Conservation (phyloP, 2,113 vertebrate genomes). For the Haplochromis vanheusdeni region DNA sequence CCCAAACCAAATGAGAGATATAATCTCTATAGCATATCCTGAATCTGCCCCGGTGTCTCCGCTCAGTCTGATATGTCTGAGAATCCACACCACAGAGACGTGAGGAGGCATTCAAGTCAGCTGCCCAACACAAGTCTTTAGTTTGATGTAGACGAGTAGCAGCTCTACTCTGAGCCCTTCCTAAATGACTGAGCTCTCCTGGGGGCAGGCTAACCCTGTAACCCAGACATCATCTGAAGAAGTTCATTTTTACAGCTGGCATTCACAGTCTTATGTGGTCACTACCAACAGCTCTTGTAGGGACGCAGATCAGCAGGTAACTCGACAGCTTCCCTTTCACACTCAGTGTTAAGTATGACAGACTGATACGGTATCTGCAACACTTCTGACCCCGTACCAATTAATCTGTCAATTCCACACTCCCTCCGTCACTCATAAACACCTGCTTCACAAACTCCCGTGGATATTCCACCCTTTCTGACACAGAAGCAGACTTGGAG, state of each 20-base stretch:
- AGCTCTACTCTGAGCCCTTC: background rate
- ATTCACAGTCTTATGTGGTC: background rate
- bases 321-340: background rate
- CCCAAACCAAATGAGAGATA: background rate
- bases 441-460: rapidly evolving
- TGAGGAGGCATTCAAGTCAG: background rate
- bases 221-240: background rate
- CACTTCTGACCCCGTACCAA: background rate
- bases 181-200: background rate
- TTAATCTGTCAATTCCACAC: rapidly evolving
- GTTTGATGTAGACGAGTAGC: background rate
- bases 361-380: background rate
- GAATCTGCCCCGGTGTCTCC: background rate
- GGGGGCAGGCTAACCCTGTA: rapidly evolving
- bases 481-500: background rate
- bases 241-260: background rate
- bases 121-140: background rate
- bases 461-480: background rate
- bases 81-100: background rate
- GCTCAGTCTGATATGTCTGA: background rate
- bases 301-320: background rate
- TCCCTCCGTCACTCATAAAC: background rate
- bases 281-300: background rate
- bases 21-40: background rate
- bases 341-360: background rate